A percentile compares a stretch with the other conserved stretches of the same genome.
phyloP scores from a whole-genome alignment of 92 coral and sea anemone genomes.

The Pocillopora meandrina region DNA sequence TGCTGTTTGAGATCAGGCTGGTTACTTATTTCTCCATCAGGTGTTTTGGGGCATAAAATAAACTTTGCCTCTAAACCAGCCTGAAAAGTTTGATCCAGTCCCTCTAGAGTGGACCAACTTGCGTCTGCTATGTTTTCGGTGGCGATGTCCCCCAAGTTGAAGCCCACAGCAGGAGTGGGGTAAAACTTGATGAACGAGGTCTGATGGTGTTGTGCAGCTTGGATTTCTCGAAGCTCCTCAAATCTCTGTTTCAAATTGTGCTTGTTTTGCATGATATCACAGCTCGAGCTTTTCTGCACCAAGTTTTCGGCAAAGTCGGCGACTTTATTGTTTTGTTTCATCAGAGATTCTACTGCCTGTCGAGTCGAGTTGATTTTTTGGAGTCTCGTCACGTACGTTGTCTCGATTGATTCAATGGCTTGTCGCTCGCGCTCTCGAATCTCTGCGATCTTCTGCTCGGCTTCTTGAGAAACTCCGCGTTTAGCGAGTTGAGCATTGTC shows the following conservation, averaged over 20 bases:
- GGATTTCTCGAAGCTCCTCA: too few relatives aligned
- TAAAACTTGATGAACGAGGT: background rate
- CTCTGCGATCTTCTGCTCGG: too few relatives aligned
- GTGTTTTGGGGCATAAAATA: background rate
- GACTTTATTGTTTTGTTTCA: background rate
- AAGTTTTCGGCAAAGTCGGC: background rate
- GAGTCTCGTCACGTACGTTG: too few relatives aligned
- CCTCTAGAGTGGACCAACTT: background rate
- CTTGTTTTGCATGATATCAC: slow-evolving; percentile 2
- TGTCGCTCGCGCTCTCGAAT: too few relatives aligned
- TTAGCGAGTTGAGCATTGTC: too few relatives aligned
- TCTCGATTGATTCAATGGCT: too few relatives aligned
- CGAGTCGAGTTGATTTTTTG: too few relatives aligned
- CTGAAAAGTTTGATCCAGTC: too few relatives aligned
- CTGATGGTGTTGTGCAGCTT: too few relatives aligned
- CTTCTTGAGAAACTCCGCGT: too few relatives aligned
- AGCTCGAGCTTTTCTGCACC: slow-evolving; percentile 3
- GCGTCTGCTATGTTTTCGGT: background rate
- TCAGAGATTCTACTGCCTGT: too few relatives aligned
- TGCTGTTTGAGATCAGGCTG: background rate
- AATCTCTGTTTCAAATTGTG: background rate
- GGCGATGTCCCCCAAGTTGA: background rate
- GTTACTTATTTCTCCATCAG: background rate
- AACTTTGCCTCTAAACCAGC: too few relatives aligned
- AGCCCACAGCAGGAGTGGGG: background rate